These are phyloP conservation scores for Pyxicephalus adspersus DNA, from an alignment of 2,113 vertebrate species.

Conservation along the genomic window DNA sequence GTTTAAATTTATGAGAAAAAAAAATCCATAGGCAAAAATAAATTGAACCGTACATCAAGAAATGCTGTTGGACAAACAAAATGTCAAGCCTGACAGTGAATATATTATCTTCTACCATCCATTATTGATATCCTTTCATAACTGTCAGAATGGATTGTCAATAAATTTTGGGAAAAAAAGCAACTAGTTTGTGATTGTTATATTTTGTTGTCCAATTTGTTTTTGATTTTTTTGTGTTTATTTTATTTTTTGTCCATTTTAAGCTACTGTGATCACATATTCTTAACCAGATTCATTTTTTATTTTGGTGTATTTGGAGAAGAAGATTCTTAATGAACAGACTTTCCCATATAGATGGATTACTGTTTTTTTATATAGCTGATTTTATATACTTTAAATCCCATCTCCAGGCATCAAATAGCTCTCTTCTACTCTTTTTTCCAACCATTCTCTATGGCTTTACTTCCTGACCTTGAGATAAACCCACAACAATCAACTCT, in stretches of 20 bases:
- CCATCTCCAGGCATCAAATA: too few species aligned
- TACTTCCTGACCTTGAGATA: too few species aligned
- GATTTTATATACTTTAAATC: too few species aligned
- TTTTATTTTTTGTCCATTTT: conserved; percentile 3
- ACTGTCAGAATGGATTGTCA: conserved; percentile 47
- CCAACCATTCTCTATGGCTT: too few species aligned
- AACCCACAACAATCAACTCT: too few species aligned
- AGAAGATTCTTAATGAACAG: too few species aligned
- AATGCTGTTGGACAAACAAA: conserved; percentile 54
- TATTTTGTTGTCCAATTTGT: neutral
- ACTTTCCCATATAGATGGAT: too few species aligned
- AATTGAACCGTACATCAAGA: conserved; percentile 55
- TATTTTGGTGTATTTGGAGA: neutral
- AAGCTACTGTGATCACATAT: neutral
- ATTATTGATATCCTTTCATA: conserved; percentile 54
- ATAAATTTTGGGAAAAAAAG: conserved; percentile 29
- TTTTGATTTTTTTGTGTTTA: neutral
- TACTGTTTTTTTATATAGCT: too few species aligned
- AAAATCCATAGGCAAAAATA: conserved; percentile 48
- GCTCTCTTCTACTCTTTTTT: too few species aligned
- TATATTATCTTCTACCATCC: conserved; percentile 49
- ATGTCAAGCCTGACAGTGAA: conserved; percentile 50
- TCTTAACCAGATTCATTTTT: neutral
- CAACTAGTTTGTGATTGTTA: conserved; percentile 3
- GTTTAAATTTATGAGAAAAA: conserved; percentile 44